Percentiles rank a stretch among this genome's conserved stretches.
These are phyloP conservation scores for Tautogolabrus adspersus DNA, from an alignment of 2,113 vertebrate genomes.

Conservation along the genomic window DNA sequence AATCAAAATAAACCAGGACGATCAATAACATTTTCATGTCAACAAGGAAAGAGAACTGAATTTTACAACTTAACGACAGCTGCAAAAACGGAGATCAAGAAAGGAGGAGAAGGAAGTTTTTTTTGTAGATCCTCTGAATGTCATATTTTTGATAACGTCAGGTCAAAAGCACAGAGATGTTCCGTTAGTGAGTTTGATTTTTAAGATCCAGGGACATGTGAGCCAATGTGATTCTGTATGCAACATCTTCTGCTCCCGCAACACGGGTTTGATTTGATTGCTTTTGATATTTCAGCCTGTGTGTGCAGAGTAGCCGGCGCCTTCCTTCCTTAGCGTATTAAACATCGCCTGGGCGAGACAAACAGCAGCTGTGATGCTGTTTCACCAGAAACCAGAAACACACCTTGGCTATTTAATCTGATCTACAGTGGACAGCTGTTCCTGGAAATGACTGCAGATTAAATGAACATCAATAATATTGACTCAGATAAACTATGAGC, in stretches of 20 bases:
- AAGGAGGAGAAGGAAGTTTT: not conserved
- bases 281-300: not conserved
- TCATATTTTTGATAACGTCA: too few relatives aligned
- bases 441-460: conserved; percentile 42
- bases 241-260: not conserved
- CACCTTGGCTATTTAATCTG: not conserved
- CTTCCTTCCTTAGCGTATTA: conserved; percentile 8
- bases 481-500: not conserved
- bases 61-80: not conserved
- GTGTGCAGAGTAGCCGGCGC: not conserved
- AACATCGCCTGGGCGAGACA: not conserved
- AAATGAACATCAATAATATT: conserved; percentile 45
- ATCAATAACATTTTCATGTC: not conserved
- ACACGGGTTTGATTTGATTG: not conserved
- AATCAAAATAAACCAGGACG: not conserved
- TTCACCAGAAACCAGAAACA: conserved; percentile 6
- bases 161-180: too few relatives aligned
- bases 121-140: not conserved
- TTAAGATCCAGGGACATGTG: too few relatives aligned
- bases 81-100: not conserved
- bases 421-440: conserved; percentile 24
- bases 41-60: not conserved
- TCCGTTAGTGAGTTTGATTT: too few relatives aligned
- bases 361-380: not conserved
- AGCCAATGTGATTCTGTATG: too few relatives aligned